Conservation (phyloP, 2,113 vertebrate genomes). For the Cochlearius cochlearius region DNA sequence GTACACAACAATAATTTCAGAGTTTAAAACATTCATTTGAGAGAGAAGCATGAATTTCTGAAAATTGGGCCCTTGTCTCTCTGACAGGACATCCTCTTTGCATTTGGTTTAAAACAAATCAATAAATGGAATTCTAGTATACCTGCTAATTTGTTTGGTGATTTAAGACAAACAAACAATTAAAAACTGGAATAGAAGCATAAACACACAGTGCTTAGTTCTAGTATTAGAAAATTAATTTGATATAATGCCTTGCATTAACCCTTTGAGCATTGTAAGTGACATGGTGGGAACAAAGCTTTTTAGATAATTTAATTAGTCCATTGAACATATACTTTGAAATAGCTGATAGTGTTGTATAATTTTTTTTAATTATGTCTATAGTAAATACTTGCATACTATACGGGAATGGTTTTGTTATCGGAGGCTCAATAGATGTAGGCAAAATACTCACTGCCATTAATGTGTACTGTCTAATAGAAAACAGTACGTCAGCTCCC, state of each 20-base stretch:
- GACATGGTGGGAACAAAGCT: slow-evolving; percentile 66
- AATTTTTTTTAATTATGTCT: slow-evolving; percentile 26
- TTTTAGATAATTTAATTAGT: slow-evolving; percentile 70
- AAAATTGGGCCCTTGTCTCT: slow-evolving; percentile 72
- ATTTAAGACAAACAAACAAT: slow-evolving; percentile 51
- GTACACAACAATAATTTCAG: background rate
- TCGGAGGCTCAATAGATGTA: slow-evolving; percentile 69
- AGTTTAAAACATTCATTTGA: background rate
- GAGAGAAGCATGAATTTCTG: slow-evolving; percentile 52
- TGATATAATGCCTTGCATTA: slow-evolving; percentile 79
- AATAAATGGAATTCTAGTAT: slow-evolving; percentile 66
- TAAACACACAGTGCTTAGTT: slow-evolving; percentile 77
- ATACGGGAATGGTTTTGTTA: slow-evolving; percentile 66
- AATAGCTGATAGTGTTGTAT: slow-evolving; percentile 64
- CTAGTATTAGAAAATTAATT: slow-evolving; percentile 76
- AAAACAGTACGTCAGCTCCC: slow-evolving; percentile 55
- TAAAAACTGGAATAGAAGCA: slow-evolving; percentile 81
- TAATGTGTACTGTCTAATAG: slow-evolving; percentile 67
- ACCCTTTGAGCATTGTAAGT: slow-evolving; percentile 86
- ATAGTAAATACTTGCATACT: slow-evolving; percentile 71
- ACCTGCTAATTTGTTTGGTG: slow-evolving; percentile 72
- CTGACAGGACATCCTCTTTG: slow-evolving; percentile 64
- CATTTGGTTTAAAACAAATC: slow-evolving; percentile 58
- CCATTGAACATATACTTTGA: slow-evolving; percentile 66
- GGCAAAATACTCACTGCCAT: slow-evolving; percentile 74